phyloP scores from a whole-genome alignment of 1,140 invertebrate genomes.

The Palaemon carinicauda region DNA sequence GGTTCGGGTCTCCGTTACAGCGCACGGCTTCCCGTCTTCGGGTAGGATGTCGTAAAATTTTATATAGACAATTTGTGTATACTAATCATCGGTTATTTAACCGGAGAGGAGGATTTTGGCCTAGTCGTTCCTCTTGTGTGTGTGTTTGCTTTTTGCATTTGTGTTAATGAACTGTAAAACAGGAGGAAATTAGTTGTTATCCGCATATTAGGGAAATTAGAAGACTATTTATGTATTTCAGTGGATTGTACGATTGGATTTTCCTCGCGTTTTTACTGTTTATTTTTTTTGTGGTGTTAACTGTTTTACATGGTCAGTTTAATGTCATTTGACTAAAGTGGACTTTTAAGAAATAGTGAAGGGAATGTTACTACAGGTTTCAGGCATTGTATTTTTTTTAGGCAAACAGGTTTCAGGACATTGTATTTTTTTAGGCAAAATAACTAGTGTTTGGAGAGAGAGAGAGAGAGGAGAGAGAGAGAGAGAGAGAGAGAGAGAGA shows the following conservation, averaged over 20 bases:
- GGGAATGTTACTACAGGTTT: background rate
- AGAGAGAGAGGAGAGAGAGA: background rate
- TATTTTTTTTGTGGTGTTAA: no score
- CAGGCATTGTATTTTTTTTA: background rate
- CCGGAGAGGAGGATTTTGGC: background rate
- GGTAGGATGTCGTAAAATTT: conserved; percentile 1
- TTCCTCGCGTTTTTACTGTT: no score
- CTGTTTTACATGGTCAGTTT: no score
- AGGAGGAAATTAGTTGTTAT: no score
- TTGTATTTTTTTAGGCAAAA: background rate
- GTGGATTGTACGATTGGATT: no score
- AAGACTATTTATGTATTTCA: no score
- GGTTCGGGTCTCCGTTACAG: no score
- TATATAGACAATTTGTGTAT: conserved; percentile 7
- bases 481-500: background rate
- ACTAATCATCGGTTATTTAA: background rate
- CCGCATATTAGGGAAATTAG: no score
- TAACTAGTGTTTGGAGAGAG: background rate
- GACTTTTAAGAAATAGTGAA: no score
- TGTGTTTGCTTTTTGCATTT: background rate
- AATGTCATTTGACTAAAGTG: no score
- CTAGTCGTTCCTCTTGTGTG: background rate
- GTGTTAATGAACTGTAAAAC: no score
- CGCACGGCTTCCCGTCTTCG: background rate
- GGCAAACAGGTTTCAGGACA: no score